A percentile compares a stretch with the other conserved stretches of the same genome.
These are phyloP conservation scores for Acromyrmex heyeri DNA, from an alignment of 1,140 invertebrate genomes.

Conservation along the genomic window DNA sequence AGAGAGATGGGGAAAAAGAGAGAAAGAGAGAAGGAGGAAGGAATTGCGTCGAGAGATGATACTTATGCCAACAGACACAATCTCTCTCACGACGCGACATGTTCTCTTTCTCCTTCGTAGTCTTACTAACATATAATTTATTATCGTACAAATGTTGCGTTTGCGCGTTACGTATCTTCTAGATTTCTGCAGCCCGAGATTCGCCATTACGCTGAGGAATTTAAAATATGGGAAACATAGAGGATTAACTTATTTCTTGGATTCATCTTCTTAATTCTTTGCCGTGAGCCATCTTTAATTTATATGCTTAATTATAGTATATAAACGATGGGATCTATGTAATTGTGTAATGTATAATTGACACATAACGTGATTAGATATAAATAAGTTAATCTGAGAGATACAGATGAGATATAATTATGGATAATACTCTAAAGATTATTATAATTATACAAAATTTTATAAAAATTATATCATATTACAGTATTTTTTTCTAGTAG, in stretches of 20 bases:
- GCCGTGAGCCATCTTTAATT: not conserved
- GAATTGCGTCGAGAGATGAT: constrained; percentile 41
- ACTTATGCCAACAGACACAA: constrained; percentile 25
- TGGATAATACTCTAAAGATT: not conserved
- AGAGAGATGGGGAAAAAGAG: constrained; percentile 7
- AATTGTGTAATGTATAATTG: not conserved
- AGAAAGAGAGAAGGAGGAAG: not conserved
- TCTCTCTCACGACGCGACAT: constrained; percentile 59
- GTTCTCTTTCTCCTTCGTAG: constrained; percentile 38
- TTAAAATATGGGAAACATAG: not conserved
- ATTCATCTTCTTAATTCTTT: not conserved
- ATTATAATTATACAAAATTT: not conserved
- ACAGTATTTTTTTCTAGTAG: not conserved
- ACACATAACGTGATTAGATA: not conserved
- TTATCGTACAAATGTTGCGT: constrained; percentile 26
- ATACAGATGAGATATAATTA: not conserved
- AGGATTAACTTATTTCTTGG: not conserved
- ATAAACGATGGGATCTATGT: not conserved
- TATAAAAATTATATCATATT: not conserved
- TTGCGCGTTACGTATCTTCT: constrained; percentile 21
- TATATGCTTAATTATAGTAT: constrained; percentile 4
- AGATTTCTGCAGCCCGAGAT: constrained; percentile 2
- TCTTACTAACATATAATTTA: constrained; percentile 25
- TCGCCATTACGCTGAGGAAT: not conserved
- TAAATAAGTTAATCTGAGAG: not conserved